These are phyloP conservation scores for Caenorhabditis brenneri DNA, from an alignment of 1,140 invertebrate genomes.

Conservation along the genomic window DNA sequence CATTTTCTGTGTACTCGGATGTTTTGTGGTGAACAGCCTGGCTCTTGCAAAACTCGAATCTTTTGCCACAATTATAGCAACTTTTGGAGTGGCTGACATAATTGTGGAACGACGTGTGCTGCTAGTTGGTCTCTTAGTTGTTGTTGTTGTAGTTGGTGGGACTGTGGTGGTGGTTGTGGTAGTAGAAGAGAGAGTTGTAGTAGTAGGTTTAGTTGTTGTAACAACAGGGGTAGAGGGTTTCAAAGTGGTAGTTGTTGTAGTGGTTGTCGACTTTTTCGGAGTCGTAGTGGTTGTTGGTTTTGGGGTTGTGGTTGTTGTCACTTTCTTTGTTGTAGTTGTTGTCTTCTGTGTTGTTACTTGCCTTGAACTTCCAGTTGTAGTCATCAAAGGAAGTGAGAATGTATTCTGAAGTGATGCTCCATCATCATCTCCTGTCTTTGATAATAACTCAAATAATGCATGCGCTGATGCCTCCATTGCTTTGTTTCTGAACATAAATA, in stretches of 20 bases:
- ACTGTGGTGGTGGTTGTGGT: conserved; percentile 26
- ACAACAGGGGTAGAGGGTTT: not conserved
- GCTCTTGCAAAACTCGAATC: conserved; percentile 16
- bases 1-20: conserved; percentile 30
- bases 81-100: conserved; percentile 14
- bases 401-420: conserved; percentile 50
- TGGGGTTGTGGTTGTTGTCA: not conserved
- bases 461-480: conserved; percentile 53
- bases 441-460: conserved; percentile 51
- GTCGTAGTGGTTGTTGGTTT: conserved; percentile 57
- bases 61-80: not conserved
- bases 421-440: conserved; percentile 45
- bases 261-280: conserved; percentile 33
- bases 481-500: conserved; percentile 38
- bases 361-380: conserved; percentile 48
- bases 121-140: conserved; percentile 10
- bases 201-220: not conserved
- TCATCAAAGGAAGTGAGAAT: conserved; percentile 56
- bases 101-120: conserved; percentile 19
- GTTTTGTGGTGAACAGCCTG: conserved; percentile 18
- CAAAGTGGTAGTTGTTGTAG: conserved; percentile 48
- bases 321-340: conserved; percentile 41
- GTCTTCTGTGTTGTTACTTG: not conserved
- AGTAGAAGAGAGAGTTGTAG: not conserved
- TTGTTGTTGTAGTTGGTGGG: conserved; percentile 13